Evolutionary conservation across 2,797 vertebrate species (phyloP).

Genomic region (Acanthurus lineatus): DNA sequence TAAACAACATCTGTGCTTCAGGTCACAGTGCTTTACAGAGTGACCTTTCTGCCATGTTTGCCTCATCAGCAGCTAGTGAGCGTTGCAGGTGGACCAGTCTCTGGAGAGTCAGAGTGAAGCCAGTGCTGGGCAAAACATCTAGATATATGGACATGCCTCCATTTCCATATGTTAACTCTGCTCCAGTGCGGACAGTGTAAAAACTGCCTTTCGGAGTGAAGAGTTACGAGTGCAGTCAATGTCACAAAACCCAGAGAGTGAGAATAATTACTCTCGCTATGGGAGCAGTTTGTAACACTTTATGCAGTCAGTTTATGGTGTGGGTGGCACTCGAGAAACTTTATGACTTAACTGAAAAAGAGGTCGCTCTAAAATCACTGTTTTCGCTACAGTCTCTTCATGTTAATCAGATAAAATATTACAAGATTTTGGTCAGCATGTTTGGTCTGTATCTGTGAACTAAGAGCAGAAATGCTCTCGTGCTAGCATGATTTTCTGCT

Average conservation of each 20-base stretch:
- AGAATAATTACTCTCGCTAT: conserved; percentile 63
- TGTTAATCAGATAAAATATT: conserved; percentile 36
- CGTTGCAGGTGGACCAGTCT: conserved; percentile 35
- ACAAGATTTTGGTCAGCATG: no score
- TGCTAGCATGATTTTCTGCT: no score
- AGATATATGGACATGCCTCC: conserved; percentile 36
- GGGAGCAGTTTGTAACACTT: conserved; percentile 67
- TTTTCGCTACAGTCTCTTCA: conserved; percentile 54
- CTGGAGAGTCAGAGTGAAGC: conserved; percentile 30
- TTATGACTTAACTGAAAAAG: conserved; percentile 53
- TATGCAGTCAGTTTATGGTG: conserved; percentile 66
- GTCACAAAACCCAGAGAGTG: conserved; percentile 49
- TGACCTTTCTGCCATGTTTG: conserved; percentile 65
- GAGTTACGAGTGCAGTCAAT: conserved; percentile 47
- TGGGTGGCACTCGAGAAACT: conserved; percentile 56
- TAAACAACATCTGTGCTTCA: conserved; percentile 77
- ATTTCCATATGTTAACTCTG: conserved; percentile 57
- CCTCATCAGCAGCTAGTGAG: conserved; percentile 62
- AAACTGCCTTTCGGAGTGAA: conserved; percentile 43
- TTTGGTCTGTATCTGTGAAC: no score
- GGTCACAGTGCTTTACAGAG: conserved; percentile 46
- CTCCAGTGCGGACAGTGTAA: conserved; percentile 47
- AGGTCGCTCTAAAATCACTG: conserved; percentile 51
- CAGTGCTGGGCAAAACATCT: conserved; percentile 4
- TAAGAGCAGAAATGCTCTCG: no score